These are phyloP conservation scores for Huso huso DNA, from an alignment of 2,797 vertebrate genomes.

Conservation along the genomic window DNA sequence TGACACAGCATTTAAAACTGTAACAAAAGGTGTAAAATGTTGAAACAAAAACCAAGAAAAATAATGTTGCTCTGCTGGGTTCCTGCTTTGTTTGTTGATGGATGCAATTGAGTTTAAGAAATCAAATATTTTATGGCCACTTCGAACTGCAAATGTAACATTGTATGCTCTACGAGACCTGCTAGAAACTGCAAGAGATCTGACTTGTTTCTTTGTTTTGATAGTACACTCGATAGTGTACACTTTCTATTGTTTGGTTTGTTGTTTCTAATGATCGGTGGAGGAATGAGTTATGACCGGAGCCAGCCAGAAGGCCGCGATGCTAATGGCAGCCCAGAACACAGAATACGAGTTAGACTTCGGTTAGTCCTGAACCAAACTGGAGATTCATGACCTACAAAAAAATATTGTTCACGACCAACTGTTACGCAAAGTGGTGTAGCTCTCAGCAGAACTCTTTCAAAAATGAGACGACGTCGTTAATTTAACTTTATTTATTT, in stretches of 20 bases:
- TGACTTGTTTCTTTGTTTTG: constrained; percentile 40
- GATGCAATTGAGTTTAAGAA: constrained; percentile 53
- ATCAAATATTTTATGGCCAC: constrained; percentile 41
- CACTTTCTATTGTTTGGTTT: constrained; percentile 28
- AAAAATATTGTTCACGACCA: too few species aligned
- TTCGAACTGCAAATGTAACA: constrained; percentile 57
- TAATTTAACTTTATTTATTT: too few species aligned
- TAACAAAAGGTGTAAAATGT: constrained; percentile 30
- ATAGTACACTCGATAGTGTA: constrained; percentile 39
- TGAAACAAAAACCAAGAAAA: constrained; percentile 40
- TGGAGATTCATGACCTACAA: too few species aligned
- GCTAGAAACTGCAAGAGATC: constrained; percentile 49
- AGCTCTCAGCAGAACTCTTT: too few species aligned
- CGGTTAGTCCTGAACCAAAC: too few species aligned
- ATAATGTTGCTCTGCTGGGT: constrained; percentile 48
- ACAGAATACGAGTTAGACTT: neutral
- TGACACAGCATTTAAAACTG: constrained; percentile 46
- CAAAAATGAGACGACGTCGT: too few species aligned
- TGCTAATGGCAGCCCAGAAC: neutral
- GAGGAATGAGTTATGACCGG: constrained; percentile 32
- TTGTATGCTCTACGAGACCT: constrained; percentile 51
- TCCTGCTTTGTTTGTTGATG: constrained; percentile 36
- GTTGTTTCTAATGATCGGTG: constrained; percentile 31
- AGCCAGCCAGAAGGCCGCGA: neutral
- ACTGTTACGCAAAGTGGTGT: too few species aligned